A percentile compares a stretch with the other conserved stretches of the same genome.
phyloP scores from a whole-genome alignment of 2,113 vertebrate species.

The Poicephalus meyeri region DNA sequence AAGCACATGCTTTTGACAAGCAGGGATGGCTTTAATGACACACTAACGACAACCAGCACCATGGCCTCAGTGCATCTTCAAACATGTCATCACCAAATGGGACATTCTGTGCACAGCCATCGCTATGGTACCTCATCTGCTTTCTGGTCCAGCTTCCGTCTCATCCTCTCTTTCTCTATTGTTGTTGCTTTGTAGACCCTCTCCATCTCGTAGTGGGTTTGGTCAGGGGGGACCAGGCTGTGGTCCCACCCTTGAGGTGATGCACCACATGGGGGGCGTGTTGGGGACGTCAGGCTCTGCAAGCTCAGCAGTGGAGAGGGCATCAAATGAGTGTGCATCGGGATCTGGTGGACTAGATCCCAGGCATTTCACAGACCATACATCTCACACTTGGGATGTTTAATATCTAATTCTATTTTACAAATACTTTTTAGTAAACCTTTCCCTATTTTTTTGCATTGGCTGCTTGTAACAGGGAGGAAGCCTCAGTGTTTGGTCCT shows the following conservation, averaged over 20 bases:
- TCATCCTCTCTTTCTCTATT: neutral
- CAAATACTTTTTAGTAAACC: neutral
- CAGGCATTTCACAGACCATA: neutral
- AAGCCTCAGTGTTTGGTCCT: neutral
- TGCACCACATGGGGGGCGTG: neutral
- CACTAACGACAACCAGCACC: neutral
- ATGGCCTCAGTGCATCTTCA: neutral
- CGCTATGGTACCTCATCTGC: accelerated
- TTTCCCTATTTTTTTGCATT: neutral
- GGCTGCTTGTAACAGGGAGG: neutral
- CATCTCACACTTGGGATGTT: neutral
- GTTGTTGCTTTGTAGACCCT: neutral
- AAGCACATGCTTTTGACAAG: neutral
- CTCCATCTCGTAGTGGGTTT: accelerated
- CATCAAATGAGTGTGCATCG: neutral
- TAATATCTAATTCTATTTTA: neutral
- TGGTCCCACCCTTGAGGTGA: accelerated
- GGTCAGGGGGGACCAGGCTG: neutral
- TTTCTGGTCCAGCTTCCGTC: neutral
- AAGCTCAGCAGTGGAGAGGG: neutral
- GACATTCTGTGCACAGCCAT: neutral
- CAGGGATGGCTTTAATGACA: neutral
- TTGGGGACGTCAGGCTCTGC: neutral
- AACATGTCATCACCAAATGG: neutral
- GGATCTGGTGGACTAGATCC: neutral